Evolutionary conservation across 2,888 invertebrate genomes (phyloP), one percentile per base, ranked within the genome.

Genomic region (Coelinius sp.): DNA sequence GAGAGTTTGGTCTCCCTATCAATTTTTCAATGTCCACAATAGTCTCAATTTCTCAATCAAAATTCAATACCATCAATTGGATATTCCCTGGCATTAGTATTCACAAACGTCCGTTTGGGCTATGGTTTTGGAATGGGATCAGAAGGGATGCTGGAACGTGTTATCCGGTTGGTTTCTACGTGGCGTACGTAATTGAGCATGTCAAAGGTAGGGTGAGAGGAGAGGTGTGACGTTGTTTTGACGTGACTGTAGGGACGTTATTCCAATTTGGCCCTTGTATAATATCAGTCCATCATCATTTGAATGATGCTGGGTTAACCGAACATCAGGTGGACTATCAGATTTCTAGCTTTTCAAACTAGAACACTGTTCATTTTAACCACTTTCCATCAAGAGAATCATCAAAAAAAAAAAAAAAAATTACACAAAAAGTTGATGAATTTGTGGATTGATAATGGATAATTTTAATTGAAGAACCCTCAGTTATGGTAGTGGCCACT

Each of bases 11-110:
- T 49, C 20, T 49, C 46, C 5, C 14, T 49, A 17, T 49, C 46
- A 14, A 49, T 49, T 20, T 20, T 49, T 20, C 46, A 2, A 49
- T 20, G 20, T 14, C 5, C 31, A 31, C 3, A 20, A 6, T 20
- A 14, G 20, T 49, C 1, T 20, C 20, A 49, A 49, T 49, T 49
- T 22, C 41, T 38, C 41, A 63, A 63, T 41, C 38, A 63, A 38
- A 63, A 63, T 63, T 63, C 41, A 41, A 63, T 63, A 63, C 24
- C 41, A 63, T 41, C 41, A 63, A 63, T 63, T 20, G 38, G 24
- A 63, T 41, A 41, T 63, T 44, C 14, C 24, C n/a, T 22, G 64
- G 73, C 82, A 84, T 85, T 85, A 83, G 84, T 81, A 83, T 84
- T 83, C 84, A 77, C 71, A 53, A 56, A 68, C 44, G 52, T 68